A percentile compares a stretch with the other conserved stretches of the same genome.
Evolutionary conservation across 2,113 vertebrate species (phyloP).

Genomic region (Rhipidura dahli): DNA sequence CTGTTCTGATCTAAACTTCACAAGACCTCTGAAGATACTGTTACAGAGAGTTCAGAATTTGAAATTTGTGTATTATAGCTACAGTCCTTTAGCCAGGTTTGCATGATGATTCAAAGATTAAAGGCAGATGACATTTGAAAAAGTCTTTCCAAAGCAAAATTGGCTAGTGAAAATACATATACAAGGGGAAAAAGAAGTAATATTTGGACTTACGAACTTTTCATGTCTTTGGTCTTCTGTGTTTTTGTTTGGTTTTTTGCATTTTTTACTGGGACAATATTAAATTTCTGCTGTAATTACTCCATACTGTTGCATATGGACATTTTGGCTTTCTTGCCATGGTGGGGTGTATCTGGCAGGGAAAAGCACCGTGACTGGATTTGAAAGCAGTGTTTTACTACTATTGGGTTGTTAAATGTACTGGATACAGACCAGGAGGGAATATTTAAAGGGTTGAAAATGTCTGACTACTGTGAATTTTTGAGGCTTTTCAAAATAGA

Average conservation of each 20-base stretch:
- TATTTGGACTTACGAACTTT: neutral
- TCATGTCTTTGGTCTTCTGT: neutral
- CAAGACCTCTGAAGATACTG: neutral
- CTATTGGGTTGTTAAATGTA: neutral
- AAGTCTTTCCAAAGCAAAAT: neutral
- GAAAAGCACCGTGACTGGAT: rapidly evolving
- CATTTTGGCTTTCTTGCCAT: neutral
- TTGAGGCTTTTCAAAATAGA: neutral
- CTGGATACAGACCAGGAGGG: neutral
- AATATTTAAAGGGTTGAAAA: neutral
- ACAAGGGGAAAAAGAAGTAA: rapidly evolving
- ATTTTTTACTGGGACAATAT: neutral
- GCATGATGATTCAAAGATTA: neutral
- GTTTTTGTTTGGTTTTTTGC: rapidly evolving
- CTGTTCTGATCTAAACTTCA: neutral
- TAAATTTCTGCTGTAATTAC: neutral
- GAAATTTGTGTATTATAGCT: neutral
- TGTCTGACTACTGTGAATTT: neutral
- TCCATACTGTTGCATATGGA: rapidly evolving
- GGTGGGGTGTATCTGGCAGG: neutral
- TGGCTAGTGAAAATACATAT: neutral
- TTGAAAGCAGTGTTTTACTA: neutral
- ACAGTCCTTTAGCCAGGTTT: neutral
- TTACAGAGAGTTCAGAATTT: neutral
- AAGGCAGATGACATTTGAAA: neutral